A percentile compares a stretch with the other conserved stretches of the same genome.
phyloP scores from a whole-genome alignment of 1,140 invertebrate species.

The Hydropsyche tenuis region DNA sequence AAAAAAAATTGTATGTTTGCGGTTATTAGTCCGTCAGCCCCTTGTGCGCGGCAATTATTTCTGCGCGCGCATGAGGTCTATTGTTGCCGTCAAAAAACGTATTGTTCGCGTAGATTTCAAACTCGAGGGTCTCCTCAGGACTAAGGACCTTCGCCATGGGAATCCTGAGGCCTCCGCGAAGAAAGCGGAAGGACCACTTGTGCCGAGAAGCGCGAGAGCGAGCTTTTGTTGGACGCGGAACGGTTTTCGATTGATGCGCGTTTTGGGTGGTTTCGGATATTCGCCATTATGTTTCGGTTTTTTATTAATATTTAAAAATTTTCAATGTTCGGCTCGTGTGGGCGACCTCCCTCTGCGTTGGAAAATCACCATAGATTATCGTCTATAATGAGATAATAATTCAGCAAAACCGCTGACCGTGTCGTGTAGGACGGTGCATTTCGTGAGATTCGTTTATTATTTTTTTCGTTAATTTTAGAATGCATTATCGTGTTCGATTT shows the following conservation, averaged over 20 bases:
- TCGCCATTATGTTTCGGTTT: slow-evolving; percentile 37
- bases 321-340: slow-evolving; percentile 14
- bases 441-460: slow-evolving; percentile 9
- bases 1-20: slow-evolving; percentile 25
- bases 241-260: slow-evolving; percentile 31
- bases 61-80: slow-evolving; percentile 49
- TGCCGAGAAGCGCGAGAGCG: slow-evolving; percentile 46
- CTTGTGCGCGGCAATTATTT: slow-evolving; percentile 44
- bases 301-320: slow-evolving; percentile 36
- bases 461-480: slow-evolving; percentile 14
- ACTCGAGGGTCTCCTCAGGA: slow-evolving; percentile 24
- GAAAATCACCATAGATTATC: slow-evolving; percentile 49
- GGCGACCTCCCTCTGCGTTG: slow-evolving; percentile 46
- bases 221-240: slow-evolving; percentile 42
- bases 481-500: not conserved
- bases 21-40: slow-evolving; percentile 22
- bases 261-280: slow-evolving; percentile 47
- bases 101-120: slow-evolving; percentile 36
- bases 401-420: slow-evolving; percentile 44
- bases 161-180: slow-evolving; percentile 27
- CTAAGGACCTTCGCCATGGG: slow-evolving; percentile 39
- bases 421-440: slow-evolving; percentile 14
- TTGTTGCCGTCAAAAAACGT: slow-evolving; percentile 28
- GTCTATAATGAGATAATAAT: slow-evolving; percentile 49
- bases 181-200: slow-evolving; percentile 42